Percentiles rank a stretch among this genome's conserved stretches.
phyloP scores from a whole-genome alignment of 1,140 invertebrate species.

The Heliconius eleuchia region DNA sequence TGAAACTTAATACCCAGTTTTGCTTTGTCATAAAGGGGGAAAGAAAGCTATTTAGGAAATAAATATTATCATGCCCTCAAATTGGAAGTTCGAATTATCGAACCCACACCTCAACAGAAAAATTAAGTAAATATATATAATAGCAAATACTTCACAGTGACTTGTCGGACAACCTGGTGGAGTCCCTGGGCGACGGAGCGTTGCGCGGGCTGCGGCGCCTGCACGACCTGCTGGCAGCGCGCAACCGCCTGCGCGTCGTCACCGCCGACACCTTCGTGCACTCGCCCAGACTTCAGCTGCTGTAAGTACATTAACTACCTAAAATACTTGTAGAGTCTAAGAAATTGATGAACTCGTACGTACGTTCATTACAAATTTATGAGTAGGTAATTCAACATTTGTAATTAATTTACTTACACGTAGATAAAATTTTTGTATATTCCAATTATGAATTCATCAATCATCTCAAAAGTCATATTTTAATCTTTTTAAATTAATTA shows the following conservation, averaged over 20 bases:
- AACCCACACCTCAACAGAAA: no score
- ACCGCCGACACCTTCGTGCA: conserved; percentile 91
- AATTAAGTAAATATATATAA: no score
- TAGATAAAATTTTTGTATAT: background rate
- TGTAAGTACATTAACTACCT: conserved; percentile 86
- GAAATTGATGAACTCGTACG: background rate
- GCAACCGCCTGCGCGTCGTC: conserved; percentile 90
- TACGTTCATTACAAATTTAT: no score
- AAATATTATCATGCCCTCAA: no score
- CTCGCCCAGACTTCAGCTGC: conserved; percentile 89
- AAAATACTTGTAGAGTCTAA: background rate
- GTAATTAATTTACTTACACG: background rate
- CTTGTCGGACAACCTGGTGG: conserved; percentile 92
- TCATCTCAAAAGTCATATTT: no score
- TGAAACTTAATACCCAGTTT: no score
- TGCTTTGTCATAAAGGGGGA: no score
- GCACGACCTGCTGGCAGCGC: conserved; percentile 91
- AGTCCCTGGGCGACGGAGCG: conserved; percentile 84
- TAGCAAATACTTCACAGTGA: conserved; percentile 83
- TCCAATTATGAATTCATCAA: no score
- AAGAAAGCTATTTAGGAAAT: no score
- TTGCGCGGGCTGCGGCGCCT: conserved; percentile 88
- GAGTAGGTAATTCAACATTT: background rate
- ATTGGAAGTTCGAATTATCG: no score
- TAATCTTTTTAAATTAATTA: no score